A percentile compares a stretch with the other conserved stretches of the same genome.
Conservation (phyloP, 2,888 invertebrate species). For the Busseola fusca region DNA sequence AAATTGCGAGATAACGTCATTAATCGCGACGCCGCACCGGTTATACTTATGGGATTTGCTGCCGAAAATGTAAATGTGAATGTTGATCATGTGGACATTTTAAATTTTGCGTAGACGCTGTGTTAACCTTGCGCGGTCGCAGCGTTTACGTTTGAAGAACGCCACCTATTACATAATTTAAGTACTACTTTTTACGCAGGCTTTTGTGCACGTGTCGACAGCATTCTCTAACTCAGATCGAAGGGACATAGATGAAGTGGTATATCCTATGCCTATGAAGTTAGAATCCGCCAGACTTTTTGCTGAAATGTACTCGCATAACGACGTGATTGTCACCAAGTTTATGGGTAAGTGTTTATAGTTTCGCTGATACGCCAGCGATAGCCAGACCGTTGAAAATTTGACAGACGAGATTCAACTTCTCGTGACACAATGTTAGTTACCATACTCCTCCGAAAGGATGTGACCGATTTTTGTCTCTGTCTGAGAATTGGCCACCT, state of each 20-base stretch:
- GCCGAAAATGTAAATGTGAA: neutral
- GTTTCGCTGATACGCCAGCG: no score
- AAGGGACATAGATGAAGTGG: slow-evolving; percentile 58
- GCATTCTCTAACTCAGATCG: slow-evolving; percentile 64
- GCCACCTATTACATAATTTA: neutral
- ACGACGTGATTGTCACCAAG: slow-evolving; percentile 44
- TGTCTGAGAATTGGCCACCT: no score
- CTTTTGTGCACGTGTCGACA: slow-evolving; percentile 66
- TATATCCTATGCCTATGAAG: slow-evolving; percentile 56
- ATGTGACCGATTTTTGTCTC: no score
- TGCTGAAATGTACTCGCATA: slow-evolving; percentile 44
- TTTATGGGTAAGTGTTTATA: slow-evolving; percentile 62
- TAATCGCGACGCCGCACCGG: no score
- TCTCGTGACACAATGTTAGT: no score
- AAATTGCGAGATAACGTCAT: no score
- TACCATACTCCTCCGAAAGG: no score
- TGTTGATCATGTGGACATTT: neutral
- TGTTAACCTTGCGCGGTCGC: neutral
- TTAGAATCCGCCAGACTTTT: slow-evolving; percentile 43
- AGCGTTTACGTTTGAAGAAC: neutral
- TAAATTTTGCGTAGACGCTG: neutral
- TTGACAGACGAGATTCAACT: no score
- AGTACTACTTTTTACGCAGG: slow-evolving; percentile 48
- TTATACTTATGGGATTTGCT: neutral
- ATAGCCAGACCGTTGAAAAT: no score